A percentile compares a stretch with the other conserved stretches of the same genome.
Evolutionary conservation across 2,888 invertebrate species (phyloP).

Genomic region (Conomelus anceps): DNA sequence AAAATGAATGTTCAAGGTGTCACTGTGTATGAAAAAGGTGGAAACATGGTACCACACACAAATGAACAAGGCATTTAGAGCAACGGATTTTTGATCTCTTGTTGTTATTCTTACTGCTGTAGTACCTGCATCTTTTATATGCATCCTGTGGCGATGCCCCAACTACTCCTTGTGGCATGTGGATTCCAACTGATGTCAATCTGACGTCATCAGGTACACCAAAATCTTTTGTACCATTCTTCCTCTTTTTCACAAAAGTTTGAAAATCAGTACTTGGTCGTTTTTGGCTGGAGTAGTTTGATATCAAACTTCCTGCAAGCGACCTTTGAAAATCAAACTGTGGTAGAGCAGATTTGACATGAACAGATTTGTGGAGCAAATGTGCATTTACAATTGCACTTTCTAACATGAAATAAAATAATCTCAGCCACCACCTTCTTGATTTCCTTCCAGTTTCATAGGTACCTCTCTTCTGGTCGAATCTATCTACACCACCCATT

Average conservation of each 20-base stretch:
- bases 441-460: slow-evolving; percentile 20
- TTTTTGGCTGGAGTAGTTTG: not conserved
- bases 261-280: not conserved
- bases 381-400: slow-evolving; percentile 21
- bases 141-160: no score
- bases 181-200: not conserved
- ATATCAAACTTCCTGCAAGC: not conserved
- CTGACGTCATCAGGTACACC: slow-evolving; percentile 3
- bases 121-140: slow-evolving; percentile 23
- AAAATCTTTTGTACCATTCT: not conserved
- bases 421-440: slow-evolving; percentile 21
- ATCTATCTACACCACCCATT: slow-evolving; percentile 26
- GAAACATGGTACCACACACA: not conserved
- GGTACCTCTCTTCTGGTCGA: slow-evolving; percentile 15
- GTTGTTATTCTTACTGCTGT: slow-evolving; percentile 18
- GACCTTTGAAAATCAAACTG: not conserved
- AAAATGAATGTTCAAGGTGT: no score
- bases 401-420: slow-evolving; percentile 22
- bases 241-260: not conserved
- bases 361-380: slow-evolving; percentile 1
- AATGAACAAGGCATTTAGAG: not conserved
- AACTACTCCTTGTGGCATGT: not conserved
- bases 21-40: no score
- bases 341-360: not conserved
- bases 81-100: not conserved